Base-by-base conservation (phyloP, 2,888 invertebrate species). In the Calameuta filiformis region DNA sequence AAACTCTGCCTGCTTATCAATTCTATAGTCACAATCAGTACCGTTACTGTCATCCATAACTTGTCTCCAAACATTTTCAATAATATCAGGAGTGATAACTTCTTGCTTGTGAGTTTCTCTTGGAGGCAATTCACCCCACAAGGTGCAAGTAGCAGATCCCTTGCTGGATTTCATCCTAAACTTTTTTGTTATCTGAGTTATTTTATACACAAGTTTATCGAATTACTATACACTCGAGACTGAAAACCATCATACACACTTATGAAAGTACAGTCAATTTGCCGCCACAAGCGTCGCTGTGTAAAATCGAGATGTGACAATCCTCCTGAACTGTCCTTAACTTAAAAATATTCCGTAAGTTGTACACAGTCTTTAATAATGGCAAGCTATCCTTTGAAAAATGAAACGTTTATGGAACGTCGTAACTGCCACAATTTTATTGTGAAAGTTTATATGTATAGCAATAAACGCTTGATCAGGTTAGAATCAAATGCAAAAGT, bases 21-120 rank as follows among this genome's bases (percentile, higher is more conserved):
- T 86, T 80, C 87, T 89, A 84, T 88, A 90, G 85, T 91, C 90
- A 75, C 88, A 89, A 35, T 90, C 90, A 0, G 85, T 82, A 68
- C 85, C 87, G 75, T 85, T 90, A 0, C 88, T 86, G 56, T 91
- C 91, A 73, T 91, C 90, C 80, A 91, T 85, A 33, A 91, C 91
- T 86, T 91, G 90, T 77, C 91, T 85, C 91, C 91, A 91, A 75
- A 91, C 85, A 86, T 91, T 91, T 83, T 91, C 91, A 79, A 91
- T 91, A 11, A 91, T 87, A 77, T 91, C 91, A 30, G 91, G 91
- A 2, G 91, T 91, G 74, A 91, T 89, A 37, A 91, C 86, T 84
- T 91, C 91, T 81, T 90, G 91, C 80, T 91, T 91, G 40, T 90
- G 87, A 76, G 87, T 89, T 82, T 91, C 91, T 76, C 87, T 86